phyloP scores from a whole-genome alignment of 1,140 invertebrate species.

The Portunus trituberculatus region DNA sequence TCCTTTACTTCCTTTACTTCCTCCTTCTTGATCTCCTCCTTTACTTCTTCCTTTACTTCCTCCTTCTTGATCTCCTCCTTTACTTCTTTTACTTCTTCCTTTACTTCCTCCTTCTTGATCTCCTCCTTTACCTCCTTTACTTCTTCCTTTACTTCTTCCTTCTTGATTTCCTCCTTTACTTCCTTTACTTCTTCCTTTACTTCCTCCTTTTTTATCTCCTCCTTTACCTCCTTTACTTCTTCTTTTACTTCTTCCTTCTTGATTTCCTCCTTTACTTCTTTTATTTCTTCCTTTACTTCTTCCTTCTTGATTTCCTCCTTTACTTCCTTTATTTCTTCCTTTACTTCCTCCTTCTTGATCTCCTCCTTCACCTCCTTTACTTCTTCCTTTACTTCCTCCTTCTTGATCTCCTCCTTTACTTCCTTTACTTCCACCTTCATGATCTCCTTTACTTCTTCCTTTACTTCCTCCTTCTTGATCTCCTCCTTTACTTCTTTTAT shows the following conservation, averaged over 20 bases:
- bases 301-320: conserved; percentile 12
- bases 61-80: conserved; percentile 40
- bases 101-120: not conserved
- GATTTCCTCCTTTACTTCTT: not conserved
- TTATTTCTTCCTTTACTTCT: conserved; percentile 3
- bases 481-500: not conserved
- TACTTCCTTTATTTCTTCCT: conserved; percentile 18
- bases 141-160: not conserved
- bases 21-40: conserved; percentile 40
- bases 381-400: not conserved
- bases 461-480: not conserved
- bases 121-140: no score
- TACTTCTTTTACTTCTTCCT: not conserved
- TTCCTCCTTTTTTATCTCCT: not conserved
- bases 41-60: not conserved
- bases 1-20: conserved; percentile 1
- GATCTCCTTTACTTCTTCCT: not conserved
- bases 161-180: not conserved
- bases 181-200: not conserved
- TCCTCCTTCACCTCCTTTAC: conserved; percentile 30
- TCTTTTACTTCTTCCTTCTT: not conserved
- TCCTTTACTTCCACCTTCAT: not conserved
- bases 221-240: not conserved
- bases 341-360: not conserved
- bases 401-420: not conserved